Base-by-base conservation (phyloP, 2,113 vertebrate species). In the Sapajus apella region DNA sequence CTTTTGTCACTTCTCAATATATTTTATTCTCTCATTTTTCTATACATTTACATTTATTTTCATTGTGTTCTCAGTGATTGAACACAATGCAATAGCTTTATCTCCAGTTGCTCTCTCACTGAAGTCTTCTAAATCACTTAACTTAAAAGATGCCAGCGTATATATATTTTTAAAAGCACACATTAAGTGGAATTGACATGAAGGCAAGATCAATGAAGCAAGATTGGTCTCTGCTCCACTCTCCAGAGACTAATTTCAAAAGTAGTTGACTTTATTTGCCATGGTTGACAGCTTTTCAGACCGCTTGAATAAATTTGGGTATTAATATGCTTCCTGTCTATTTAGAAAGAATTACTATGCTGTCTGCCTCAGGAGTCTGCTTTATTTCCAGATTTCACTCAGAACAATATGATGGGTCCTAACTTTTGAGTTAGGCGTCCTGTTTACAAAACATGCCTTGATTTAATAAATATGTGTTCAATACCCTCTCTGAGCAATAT, bases 331-430 rank as follows among this genome's bases (percentile, higher is more conserved):
- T 97, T 97, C 93, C 68, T 93, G 64, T 93, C 97, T 96, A 47
- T 90, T 98, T 98, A 92, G 45, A 86, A 92, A 97, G 89, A 98
- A 96, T 95, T 94, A 90, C 93, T 92, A 45, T 90, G 77, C 83
- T 90, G 0, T 81, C 50, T 92, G 77, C 90, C 52, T 81, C 55
- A 21, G 52, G 72, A 98, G 91, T 82, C 56, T 45, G 2, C 91
- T 94, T 95, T 89, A 91, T 93, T 97, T 97, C 76, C 76, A 96
- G 70, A 88, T 95, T 96, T 87, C 96, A 91, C 83, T 94, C 90
- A 91, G 35, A 50, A 87, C 79, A 61, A 40, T 92, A 58, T 75
- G 27, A 77, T 58, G 27, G 47, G 47, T 11, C 94, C 68, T 32
- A 85, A 86, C 81, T 90, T 93, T 87, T 88, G 84, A 94, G 47